Evolutionary conservation across 2,797 vertebrate genomes (phyloP), one percentile per base, ranked within the genome.

Genomic region (Melanotaenia parkinsoni): DNA sequence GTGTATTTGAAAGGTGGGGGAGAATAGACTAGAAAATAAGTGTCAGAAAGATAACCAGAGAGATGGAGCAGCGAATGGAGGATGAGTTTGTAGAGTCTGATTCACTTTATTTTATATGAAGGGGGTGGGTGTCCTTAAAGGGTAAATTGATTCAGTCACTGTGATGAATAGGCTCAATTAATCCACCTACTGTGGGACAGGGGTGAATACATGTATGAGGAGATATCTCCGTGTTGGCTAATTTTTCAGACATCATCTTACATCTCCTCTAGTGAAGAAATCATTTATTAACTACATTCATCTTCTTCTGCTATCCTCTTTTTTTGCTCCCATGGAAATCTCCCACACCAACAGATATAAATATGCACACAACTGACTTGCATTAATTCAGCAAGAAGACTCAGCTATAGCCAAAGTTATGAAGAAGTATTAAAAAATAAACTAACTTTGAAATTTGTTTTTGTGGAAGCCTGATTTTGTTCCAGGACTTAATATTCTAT

Each of bases 81-180:
- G 61, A 75, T 63, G 63, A 70, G 78, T 67, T 66, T 33, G 54
- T 66, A 58, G 65, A 76, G 84, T 78, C 67, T 79, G 65, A 87
- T 73, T 82, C 77, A 83, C 83, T 83, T 85, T 30, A 74, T 87
- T 80, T 70, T 75, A 57, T 71, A 76, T 81, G 64, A 67, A 69
- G 40, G 68, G 70, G 65, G 47, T 54, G 9, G 22, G 35, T 68
- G 54, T 83, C 70, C 79, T 89, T 67, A 80, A 77, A 82, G 74
- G 75, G 67, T 87, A 85, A 92, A 89, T 84, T 72, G 85, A 86
- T 87, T 79, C 69, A 82, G 84, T 86, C 83, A 78, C 45, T 61
- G 73, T 89, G 88, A 92, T 88, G 70, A 88, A 93, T 90, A 68
- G 81, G 67, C 70, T 84, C 80, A 82, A 87, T 91, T 88, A 85